A percentile compares a stretch with the other conserved stretches of the same genome.
These are phyloP conservation scores for Itoplectis maculator DNA, from an alignment of 2,888 invertebrate genomes.

Conservation along the genomic window DNA sequence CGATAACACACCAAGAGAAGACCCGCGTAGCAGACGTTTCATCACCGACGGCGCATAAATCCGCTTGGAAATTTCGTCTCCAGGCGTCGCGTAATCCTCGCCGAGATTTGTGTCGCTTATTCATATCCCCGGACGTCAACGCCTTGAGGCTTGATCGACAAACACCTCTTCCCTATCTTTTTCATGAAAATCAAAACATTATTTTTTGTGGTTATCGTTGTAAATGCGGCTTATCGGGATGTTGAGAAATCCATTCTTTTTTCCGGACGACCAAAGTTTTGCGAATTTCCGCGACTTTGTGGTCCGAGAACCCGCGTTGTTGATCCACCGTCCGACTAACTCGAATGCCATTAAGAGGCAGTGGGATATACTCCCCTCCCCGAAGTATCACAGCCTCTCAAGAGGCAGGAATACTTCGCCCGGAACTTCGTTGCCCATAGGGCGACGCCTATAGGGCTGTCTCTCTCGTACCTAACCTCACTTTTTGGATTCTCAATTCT, in stretches of 20 bases:
- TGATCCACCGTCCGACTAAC: background rate
- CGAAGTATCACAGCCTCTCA: no score
- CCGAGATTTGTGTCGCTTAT: conserved; percentile 6
- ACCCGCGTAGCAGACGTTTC: conserved; percentile 25
- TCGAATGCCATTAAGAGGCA: background rate
- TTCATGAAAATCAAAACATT: no score
- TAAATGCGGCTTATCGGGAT: no score
- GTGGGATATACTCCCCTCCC: no score
- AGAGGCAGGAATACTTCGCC: no score
- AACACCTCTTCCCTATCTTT: no score
- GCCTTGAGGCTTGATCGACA: conserved; percentile 3
- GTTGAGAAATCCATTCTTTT: background rate
- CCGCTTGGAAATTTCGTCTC: conserved; percentile 31
- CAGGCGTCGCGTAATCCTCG: conserved; percentile 11
- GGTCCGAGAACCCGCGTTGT: background rate
- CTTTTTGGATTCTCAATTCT: no score
- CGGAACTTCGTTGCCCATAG: no score
- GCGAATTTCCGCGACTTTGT: background rate
- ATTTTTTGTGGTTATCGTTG: no score
- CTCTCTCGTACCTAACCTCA: no score
- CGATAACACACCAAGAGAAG: background rate
- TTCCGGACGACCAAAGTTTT: background rate
- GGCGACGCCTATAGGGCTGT: no score
- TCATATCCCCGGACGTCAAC: conserved; percentile 14
- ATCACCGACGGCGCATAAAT: conserved; percentile 32